These are phyloP conservation scores for Zeuzera pyrina DNA, from an alignment of 2,888 invertebrate genomes.

Conservation along the genomic window DNA sequence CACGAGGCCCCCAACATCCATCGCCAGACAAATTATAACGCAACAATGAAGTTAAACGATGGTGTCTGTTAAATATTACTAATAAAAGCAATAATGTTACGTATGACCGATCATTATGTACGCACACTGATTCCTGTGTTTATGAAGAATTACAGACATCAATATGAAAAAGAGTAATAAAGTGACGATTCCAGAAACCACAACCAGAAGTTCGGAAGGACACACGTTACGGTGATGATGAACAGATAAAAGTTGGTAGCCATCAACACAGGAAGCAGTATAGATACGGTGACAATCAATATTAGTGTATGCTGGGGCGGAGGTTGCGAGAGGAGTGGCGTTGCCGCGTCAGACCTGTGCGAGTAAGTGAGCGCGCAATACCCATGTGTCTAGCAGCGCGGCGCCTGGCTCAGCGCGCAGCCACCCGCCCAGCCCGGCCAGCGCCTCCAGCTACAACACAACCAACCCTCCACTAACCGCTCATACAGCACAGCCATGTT, in stretches of 20 bases:
- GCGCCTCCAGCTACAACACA: slow-evolving; percentile 72
- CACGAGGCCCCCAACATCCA: slow-evolving; percentile 13
- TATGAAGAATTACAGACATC: no score
- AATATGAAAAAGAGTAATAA: not conserved
- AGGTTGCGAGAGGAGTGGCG: slow-evolving; percentile 30
- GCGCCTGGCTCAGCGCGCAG: slow-evolving; percentile 46
- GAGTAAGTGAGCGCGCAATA: slow-evolving; percentile 74
- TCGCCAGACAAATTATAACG: slow-evolving; percentile 10
- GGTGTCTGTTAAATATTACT: slow-evolving; percentile 7
- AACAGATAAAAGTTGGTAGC: no score
- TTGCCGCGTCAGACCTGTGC: slow-evolving; percentile 67
- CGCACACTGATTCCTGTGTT: slow-evolving; percentile 30
- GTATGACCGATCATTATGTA: slow-evolving; percentile 1
- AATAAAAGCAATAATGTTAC: slow-evolving; percentile 5
- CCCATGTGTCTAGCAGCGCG: slow-evolving; percentile 71
- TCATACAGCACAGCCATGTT: slow-evolving; percentile 3
- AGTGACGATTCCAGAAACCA: no score
- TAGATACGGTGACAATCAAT: not conserved
- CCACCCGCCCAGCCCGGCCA: slow-evolving; percentile 67
- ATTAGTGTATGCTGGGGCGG: slow-evolving; percentile 3
- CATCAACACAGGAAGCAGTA: slow-evolving; percentile 1
- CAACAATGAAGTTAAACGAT: slow-evolving; percentile 16
- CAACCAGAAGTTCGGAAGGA: no score
- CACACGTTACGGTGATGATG: no score
- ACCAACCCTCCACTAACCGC: not conserved